Percentiles rank a stretch among this genome's conserved stretches.
Evolutionary conservation across 1,140 invertebrate species (phyloP).

Genomic region (Protaetia brevitarsis): DNA sequence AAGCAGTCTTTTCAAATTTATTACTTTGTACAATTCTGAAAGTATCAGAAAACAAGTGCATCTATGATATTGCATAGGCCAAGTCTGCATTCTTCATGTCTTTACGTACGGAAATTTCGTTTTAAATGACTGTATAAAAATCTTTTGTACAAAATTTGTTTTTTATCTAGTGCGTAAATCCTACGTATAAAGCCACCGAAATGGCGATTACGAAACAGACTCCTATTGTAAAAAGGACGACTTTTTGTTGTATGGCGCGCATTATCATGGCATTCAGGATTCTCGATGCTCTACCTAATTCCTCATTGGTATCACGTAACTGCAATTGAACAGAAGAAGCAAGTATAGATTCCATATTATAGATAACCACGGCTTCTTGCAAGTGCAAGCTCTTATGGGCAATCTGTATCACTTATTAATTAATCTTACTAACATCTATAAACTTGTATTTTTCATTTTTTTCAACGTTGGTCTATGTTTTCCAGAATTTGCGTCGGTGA

Average conservation of each 20-base stretch:
- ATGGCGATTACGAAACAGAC: conserved; percentile 63
- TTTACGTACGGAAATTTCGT: background rate
- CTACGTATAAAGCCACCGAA: conserved; percentile 62
- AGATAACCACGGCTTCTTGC: no score
- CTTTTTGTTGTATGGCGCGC: conserved; percentile 70
- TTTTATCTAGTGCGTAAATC: conserved; percentile 34
- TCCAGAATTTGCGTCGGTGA: no score
- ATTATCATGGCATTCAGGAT: conserved; percentile 80
- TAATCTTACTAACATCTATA: no score
- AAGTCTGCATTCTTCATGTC: background rate
- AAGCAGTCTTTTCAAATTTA: background rate
- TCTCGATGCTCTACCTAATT: conserved; percentile 75
- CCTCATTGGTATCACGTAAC: conserved; percentile 83
- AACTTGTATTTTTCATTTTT: no score
- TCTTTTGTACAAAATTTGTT: background rate
- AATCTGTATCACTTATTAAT: no score
- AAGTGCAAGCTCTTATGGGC: no score
- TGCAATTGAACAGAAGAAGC: conserved; percentile 52
- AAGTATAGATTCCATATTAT: no score
- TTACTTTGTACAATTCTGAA: background rate
- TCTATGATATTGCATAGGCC: background rate
- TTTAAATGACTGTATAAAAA: background rate
- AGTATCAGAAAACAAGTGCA: background rate
- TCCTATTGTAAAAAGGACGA: conserved; percentile 61
- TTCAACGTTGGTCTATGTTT: no score